phyloP scores from a whole-genome alignment of 2,113 vertebrate genomes.

The Rhinopithecus roxellana region DNA sequence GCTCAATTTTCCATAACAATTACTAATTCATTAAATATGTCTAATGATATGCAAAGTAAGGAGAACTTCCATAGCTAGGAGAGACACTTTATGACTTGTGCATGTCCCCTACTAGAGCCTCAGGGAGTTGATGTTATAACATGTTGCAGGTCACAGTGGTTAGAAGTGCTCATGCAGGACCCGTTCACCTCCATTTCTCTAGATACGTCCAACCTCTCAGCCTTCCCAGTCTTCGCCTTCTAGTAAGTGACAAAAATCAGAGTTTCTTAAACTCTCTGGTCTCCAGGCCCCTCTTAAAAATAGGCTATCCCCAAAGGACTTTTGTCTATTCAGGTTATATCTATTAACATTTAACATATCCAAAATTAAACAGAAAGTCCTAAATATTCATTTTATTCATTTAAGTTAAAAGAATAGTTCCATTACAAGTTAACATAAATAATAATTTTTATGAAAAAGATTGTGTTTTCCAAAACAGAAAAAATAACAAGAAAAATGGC shows the following conservation, averaged over 20 bases:
- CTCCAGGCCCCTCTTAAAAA: background rate
- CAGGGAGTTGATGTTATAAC: background rate
- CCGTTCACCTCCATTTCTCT: background rate
- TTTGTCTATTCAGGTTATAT: background rate
- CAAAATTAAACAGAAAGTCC: background rate
- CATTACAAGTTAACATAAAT: background rate
- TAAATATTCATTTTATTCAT: background rate
- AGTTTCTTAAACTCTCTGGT: background rate
- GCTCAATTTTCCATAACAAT: background rate
- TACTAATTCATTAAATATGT: background rate
- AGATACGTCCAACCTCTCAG: background rate
- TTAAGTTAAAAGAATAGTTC: background rate
- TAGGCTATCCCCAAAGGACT: background rate
- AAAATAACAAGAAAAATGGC: background rate
- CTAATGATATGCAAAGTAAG: background rate
- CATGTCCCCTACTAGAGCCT: background rate
- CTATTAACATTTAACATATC: background rate
- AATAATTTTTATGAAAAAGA: background rate
- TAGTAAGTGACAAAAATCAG: background rate
- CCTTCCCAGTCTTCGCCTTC: background rate
- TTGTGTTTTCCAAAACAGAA: background rate
- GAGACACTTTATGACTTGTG: background rate
- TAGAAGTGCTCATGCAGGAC: background rate
- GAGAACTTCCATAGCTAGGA: background rate
- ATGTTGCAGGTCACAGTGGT: no score